phyloP scores from a whole-genome alignment of 2,797 vertebrate genomes.

The Microctenopoma lineatum region DNA sequence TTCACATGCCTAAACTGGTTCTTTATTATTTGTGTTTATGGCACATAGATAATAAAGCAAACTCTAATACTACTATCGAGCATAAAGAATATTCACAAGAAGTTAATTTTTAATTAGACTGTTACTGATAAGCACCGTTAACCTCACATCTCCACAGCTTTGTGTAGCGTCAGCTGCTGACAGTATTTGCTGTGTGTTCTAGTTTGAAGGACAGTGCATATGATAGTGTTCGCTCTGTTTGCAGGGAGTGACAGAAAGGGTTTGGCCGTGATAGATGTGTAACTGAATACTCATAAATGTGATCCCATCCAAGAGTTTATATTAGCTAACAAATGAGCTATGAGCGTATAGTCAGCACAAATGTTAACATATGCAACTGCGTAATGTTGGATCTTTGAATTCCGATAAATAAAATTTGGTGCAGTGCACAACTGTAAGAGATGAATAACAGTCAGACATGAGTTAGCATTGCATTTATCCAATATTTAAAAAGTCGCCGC shows the following conservation, averaged over 20 bases:
- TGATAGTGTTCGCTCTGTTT: neutral
- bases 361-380: neutral
- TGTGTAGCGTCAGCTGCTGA: neutral
- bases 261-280: slow-evolving; percentile 38
- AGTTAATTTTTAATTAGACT: neutral
- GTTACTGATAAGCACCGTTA: slow-evolving; percentile 14
- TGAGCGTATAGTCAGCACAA: neutral
- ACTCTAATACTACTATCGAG: neutral
- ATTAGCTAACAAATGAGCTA: neutral
- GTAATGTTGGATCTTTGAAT: neutral
- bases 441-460: no score
- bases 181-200: slow-evolving; percentile 2
- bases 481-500: no score
- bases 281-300: slow-evolving; percentile 27
- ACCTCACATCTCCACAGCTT: no score
- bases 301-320: slow-evolving; percentile 12
- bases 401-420: neutral
- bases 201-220: slow-evolving; percentile 17
- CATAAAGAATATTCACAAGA: neutral
- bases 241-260: neutral
- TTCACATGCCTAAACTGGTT: neutral
- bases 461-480: no score
- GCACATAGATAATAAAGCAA: no score
- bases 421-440: no score
- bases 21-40: neutral